Evolutionary conservation across 1,140 invertebrate species (phyloP).

Genomic region (Drosophila kurseongensis): DNA sequence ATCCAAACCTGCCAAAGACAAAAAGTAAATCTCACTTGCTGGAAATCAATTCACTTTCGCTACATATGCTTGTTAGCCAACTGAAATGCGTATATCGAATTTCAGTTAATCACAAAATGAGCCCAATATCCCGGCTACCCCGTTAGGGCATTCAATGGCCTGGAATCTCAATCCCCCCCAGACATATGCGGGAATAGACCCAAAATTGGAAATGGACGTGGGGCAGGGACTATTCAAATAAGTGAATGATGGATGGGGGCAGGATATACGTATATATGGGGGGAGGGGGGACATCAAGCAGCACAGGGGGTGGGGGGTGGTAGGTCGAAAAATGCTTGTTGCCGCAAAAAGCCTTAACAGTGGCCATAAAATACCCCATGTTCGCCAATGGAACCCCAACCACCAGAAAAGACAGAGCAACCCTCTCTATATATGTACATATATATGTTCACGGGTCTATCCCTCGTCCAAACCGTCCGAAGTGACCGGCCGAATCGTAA

Average conservation of each 20-base stretch:
- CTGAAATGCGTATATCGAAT: slow-evolving; percentile 44
- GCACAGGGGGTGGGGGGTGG: slow-evolving; percentile 5
- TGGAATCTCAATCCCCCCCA: slow-evolving; percentile 22
- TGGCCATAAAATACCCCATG: slow-evolving; percentile 76
- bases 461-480: slow-evolving; percentile 60
- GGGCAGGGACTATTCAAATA: slow-evolving; percentile 49
- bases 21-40: background rate
- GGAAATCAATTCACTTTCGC: slow-evolving; percentile 9
- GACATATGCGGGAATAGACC: slow-evolving; percentile 12
- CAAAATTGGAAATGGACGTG: slow-evolving; percentile 25
- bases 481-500: slow-evolving; percentile 80
- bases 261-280: background rate
- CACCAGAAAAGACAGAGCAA: slow-evolving; percentile 52
- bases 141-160: slow-evolving; percentile 24
- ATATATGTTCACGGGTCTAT: slow-evolving; percentile 28
- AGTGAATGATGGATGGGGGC: slow-evolving; percentile 39
- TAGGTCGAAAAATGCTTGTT: slow-evolving; percentile 45
- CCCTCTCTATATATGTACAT: slow-evolving; percentile 38
- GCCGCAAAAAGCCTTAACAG: slow-evolving; percentile 62
- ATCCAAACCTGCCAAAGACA: background rate
- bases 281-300: slow-evolving; percentile 49
- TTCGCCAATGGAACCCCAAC: slow-evolving; percentile 17
- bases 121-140: slow-evolving; percentile 36
- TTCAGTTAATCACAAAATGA: slow-evolving; percentile 49
- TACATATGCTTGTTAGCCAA: slow-evolving; percentile 33